Conservation (phyloP, 2,888 invertebrate species). For the Melanchra persicariae region DNA sequence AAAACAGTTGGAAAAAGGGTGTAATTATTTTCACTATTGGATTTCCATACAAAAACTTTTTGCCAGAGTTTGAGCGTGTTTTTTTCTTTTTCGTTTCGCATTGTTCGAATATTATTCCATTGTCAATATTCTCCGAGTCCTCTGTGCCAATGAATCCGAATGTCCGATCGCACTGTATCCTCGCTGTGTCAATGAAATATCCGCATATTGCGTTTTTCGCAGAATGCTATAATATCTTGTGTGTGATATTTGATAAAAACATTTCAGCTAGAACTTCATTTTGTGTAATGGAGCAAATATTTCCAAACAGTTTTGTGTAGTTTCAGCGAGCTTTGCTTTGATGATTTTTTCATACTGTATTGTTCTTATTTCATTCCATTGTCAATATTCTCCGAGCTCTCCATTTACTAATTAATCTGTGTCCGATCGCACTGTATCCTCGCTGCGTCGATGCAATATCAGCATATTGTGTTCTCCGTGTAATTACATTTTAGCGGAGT, state of each 20-base stretch:
- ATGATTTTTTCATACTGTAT: not conserved
- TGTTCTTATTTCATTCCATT: not conserved
- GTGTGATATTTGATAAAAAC: not conserved
- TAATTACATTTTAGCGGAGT: conserved; percentile 67
- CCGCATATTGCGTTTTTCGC: conserved; percentile 25
- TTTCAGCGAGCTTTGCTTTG: not conserved
- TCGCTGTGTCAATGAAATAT: conserved; percentile 46
- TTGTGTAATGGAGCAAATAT: no score
- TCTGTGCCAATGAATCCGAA: conserved; percentile 32
- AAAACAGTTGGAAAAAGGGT: not conserved
- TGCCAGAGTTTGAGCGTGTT: not conserved
- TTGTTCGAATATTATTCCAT: not conserved
- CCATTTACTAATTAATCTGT: conserved; percentile 37
- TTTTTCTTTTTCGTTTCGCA: not conserved
- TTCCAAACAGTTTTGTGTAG: no score
- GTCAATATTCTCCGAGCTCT: conserved; percentile 5
- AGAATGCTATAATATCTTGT: conserved; percentile 45
- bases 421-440: conserved; percentile 42
- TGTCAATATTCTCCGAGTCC: not conserved
- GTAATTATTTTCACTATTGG: not conserved
- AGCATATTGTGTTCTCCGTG: conserved; percentile 63
- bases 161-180: conserved; percentile 35
- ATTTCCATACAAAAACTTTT: not conserved
- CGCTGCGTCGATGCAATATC: conserved; percentile 58
- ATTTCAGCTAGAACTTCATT: not conserved